Percentiles rank a stretch among this genome's conserved stretches.
Evolutionary conservation across 2,797 vertebrate species (phyloP).

Genomic region (Hapalemur alaotrensis): DNA sequence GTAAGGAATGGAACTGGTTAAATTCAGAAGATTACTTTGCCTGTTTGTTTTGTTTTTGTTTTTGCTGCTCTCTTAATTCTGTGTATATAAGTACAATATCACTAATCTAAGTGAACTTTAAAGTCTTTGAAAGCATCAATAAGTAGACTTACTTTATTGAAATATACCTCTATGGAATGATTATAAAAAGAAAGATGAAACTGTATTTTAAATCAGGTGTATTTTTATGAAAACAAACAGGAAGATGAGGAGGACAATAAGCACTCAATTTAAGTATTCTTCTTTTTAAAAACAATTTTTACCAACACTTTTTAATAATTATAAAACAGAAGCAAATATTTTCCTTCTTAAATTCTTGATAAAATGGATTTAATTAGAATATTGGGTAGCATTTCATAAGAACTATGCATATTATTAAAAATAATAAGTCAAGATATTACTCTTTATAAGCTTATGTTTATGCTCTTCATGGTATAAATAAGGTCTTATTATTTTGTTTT

Average conservation of each 20-base stretch:
- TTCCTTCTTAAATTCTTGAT: constrained; percentile 74
- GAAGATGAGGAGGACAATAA: background rate
- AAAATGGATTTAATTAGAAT: constrained; percentile 75
- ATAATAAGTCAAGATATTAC: constrained; percentile 41
- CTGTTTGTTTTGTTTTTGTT: background rate
- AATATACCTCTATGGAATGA: background rate
- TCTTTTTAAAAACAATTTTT: constrained; percentile 60
- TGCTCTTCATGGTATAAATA: constrained; percentile 12
- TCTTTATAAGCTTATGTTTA: background rate
- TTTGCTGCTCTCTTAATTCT: background rate
- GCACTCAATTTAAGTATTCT: background rate
- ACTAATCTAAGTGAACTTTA: background rate
- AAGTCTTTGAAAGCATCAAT: constrained; percentile 15
- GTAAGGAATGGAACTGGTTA: background rate
- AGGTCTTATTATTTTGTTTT: background rate
- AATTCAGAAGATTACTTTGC: background rate
- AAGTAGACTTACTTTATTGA: background rate
- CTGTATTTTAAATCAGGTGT: background rate
- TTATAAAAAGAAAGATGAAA: constrained; percentile 12
- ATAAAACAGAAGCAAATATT: constrained; percentile 68
- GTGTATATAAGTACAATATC: background rate
- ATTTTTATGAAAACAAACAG: constrained; percentile 22
- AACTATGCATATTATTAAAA: constrained; percentile 69
- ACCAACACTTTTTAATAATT: constrained; percentile 66
- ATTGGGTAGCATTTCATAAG: constrained; percentile 75